Evolutionary conservation across 1,140 invertebrate genomes (phyloP).

Genomic region (Helicoverpa zea): DNA sequence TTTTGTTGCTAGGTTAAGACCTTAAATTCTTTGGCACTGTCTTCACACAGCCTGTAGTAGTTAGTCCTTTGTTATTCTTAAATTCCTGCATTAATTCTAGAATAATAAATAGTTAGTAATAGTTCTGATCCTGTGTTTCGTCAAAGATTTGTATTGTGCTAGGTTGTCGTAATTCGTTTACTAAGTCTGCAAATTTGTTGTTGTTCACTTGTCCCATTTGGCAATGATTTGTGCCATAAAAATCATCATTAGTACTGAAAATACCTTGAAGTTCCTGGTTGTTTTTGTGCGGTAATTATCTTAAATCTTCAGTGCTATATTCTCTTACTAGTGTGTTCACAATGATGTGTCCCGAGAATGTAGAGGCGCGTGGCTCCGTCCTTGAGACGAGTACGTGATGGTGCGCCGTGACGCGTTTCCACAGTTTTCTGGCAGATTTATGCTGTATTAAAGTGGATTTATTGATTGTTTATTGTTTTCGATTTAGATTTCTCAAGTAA

Average conservation of each 20-base stretch:
- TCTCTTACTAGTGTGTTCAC: background rate
- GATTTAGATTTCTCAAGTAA: slow-evolving; percentile 53
- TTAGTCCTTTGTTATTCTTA: slow-evolving; percentile 8
- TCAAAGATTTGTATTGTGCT: background rate
- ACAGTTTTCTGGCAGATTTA: slow-evolving; percentile 61
- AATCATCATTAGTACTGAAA: slow-evolving; percentile 11
- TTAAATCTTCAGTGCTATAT: background rate
- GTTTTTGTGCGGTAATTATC: background rate
- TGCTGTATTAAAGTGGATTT: slow-evolving; percentile 65
- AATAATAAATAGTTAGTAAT: too few relatives aligned
- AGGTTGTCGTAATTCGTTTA: slow-evolving; percentile 28
- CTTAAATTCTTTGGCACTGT: slow-evolving; percentile 34
- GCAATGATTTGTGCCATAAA: slow-evolving; percentile 9
- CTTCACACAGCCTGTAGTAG: background rate
- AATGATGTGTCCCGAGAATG: slow-evolving; percentile 39
- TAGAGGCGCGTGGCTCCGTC: slow-evolving; percentile 43
- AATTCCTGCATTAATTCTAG: slow-evolving; percentile 4
- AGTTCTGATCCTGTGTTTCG: background rate
- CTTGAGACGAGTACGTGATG: slow-evolving; percentile 53
- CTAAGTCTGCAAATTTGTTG: slow-evolving; percentile 30
- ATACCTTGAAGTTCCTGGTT: slow-evolving; percentile 16
- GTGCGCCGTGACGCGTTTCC: slow-evolving; percentile 46
- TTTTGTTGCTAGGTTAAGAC: slow-evolving; percentile 48
- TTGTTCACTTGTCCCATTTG: slow-evolving; percentile 26
- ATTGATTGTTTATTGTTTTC: slow-evolving; percentile 68